These are phyloP conservation scores for Eupelmus urozonus DNA, from an alignment of 2,888 invertebrate genomes.

Conservation along the genomic window DNA sequence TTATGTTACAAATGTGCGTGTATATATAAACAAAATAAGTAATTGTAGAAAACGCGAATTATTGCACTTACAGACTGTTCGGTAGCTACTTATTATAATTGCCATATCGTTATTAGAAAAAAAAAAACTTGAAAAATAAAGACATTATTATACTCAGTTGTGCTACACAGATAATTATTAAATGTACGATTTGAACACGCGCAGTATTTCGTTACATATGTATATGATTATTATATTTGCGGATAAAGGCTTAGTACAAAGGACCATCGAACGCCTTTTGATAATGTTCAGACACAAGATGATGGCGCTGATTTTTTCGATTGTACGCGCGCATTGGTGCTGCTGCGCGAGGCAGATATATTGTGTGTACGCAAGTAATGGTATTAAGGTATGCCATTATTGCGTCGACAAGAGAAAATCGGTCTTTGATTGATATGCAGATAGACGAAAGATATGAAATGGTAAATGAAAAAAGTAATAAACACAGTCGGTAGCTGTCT, in stretches of 20 bases:
- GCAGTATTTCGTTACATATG: constrained; percentile 47
- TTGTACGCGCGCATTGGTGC: constrained; percentile 18
- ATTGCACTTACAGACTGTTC: constrained; percentile 51
- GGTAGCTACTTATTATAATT: constrained; percentile 56
- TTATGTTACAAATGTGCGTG: constrained; percentile 64
- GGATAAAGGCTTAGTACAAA: constrained; percentile 57
- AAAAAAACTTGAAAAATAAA: not conserved
- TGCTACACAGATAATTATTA: constrained; percentile 32
- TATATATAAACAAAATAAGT: constrained; percentile 59
- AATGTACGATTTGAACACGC: constrained; percentile 20
- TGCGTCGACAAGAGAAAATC: constrained; percentile 17
- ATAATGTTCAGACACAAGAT: constrained; percentile 21
- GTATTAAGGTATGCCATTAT: constrained; percentile 36
- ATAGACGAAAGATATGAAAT: constrained; percentile 49
- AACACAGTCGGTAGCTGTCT: constrained; percentile 72
- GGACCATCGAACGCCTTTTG: constrained; percentile 56
- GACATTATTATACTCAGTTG: constrained; percentile 47
- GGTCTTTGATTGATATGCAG: constrained; percentile 41
- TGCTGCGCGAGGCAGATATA: constrained; percentile 38
- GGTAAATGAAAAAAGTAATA: constrained; percentile 54
- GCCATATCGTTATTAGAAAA: constrained; percentile 55
- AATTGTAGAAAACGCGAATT: constrained; percentile 37
- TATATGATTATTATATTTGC: constrained; percentile 31
- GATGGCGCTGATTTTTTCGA: constrained; percentile 33
- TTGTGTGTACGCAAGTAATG: constrained; percentile 15